Base-by-base conservation (phyloP, 2,113 vertebrate species). In the Dunckerocampus dactyliophorus region DNA sequence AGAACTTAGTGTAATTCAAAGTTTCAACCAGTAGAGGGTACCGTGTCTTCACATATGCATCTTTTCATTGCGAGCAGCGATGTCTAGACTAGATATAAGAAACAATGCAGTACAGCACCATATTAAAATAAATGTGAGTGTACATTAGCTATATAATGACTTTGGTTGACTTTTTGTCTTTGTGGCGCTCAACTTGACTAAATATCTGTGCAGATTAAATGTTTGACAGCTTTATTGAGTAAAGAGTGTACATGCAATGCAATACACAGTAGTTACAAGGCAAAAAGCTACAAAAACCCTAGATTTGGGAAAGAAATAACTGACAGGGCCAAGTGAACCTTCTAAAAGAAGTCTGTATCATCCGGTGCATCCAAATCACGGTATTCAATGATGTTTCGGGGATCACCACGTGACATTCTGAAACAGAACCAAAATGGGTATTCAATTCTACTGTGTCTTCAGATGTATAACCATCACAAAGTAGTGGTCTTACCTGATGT, bases 291-390 rank as follows among this genome's bases (percentile, higher is more conserved):
- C 42, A 49, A 53, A 66, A 71, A 47, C 19, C 48, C 47, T 60
- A 59, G 37, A 67, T 50, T 58, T 65, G 50, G 11, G 13, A 8
- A 19, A 47, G 1, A 48, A 47, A 12, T 14, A 47, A 75, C 46
- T 12, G 8, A 62, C 43, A 59, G 8, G 67, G 47, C 34, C 47
- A n/a, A 52, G 69, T 3, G 7, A 67, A 55, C 24, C 17, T 53
- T 76, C 79, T 91, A 96, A 85, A 96, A 96, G 88, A 96, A 96
- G 66, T 96, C 95, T 34, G 95, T 91, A 2, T 96, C 95, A 9
- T 96, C 95, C 0, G 94, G 95, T 7, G 95, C 94, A 13, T 96
- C 95, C 76, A 96, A 87, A 81, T 96, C 95, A 1, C 93, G 87
- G 60, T 96, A 96, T 51, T 96, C 95, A 15, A 96, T 90, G 62